Conservation (phyloP, 1,140 invertebrate species). For the Sycobia sp. region DNA sequence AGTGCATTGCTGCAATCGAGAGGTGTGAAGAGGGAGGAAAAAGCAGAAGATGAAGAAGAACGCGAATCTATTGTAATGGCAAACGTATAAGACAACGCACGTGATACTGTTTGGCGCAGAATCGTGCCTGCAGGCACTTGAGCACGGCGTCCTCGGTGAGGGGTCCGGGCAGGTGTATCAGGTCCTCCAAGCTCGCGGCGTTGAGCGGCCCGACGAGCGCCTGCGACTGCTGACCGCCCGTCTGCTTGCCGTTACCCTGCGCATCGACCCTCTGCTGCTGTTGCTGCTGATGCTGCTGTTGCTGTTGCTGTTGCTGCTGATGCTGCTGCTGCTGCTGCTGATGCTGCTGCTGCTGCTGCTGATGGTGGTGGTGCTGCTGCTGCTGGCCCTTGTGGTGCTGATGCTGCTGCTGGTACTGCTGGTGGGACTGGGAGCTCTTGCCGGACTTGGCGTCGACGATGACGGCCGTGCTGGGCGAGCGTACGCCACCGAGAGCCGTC, state of each 20-base stretch:
- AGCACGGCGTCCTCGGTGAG: slow-evolving; percentile 93
- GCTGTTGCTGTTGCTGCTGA: slow-evolving; percentile 35
- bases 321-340: slow-evolving; percentile 29
- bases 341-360: slow-evolving; percentile 8
- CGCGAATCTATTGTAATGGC: no score
- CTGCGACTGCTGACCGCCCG: neutral
- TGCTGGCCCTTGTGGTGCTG: slow-evolving; percentile 36
- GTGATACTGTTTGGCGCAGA: slow-evolving; percentile 84
- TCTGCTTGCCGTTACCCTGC: neutral
- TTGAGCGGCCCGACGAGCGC: slow-evolving; percentile 10
- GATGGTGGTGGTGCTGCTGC: slow-evolving; percentile 10
- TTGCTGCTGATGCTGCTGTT: slow-evolving; percentile 9
- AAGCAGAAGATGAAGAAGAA: no score
- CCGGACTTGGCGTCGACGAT: slow-evolving; percentile 55
- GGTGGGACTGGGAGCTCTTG: slow-evolving; percentile 48
- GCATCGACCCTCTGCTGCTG: neutral
- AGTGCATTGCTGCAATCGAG: no score
- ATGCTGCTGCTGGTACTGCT: slow-evolving; percentile 14
- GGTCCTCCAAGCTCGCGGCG: slow-evolving; percentile 71
- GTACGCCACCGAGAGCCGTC: slow-evolving; percentile 51
- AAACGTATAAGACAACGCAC: slow-evolving; percentile 80
- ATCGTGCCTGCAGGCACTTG: slow-evolving; percentile 86
- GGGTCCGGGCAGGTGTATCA: slow-evolving; percentile 89
- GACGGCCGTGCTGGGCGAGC: slow-evolving; percentile 52
- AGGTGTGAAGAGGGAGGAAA: no score